Base-by-base conservation (phyloP, 1,140 invertebrate genomes). In the Phocides pigmalion region DNA sequence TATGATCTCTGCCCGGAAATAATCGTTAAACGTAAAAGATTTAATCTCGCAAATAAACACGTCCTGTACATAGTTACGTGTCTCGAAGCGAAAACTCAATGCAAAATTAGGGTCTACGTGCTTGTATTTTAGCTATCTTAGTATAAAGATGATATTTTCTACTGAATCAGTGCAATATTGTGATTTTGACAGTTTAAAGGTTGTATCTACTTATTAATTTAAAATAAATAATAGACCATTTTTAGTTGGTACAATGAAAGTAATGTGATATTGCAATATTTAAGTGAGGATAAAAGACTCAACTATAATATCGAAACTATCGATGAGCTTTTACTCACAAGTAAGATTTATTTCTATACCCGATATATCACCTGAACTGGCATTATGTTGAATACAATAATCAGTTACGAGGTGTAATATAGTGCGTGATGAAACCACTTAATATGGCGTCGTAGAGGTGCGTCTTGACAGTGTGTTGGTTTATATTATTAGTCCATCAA, bases 401-500 rank as follows among this genome's bases (percentile, higher is more conserved):
- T 49, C 16, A 15, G 46, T 50, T 50, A 56, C 17, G 17, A 46
- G 25, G 41, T 37, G 22, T 42, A 46, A 51, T 32, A 19, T 53
- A 64, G 53, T 56, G 62, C 42, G 73, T 65, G 64, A 64, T 68
- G 69, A 64, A 71, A 71, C 61, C 66, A 75, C 68, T 76, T 76
- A 69, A 77, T 70, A 74, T 70, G 67, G 70, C 68, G 66, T 65
- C 66, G 49, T 50, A 44, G 42, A 62, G 50, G 35, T 68, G 42
- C 63, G 28, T 16, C 63, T 67, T 68, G 68, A 72, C 77, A 66
- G 66, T 68, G 59, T 84, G 82, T 88, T 87, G 77, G 72, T 84
- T 86, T 87, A 79, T 90, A 86, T 84, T 87, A 90, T 88, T 87
- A 89, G 76, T 81, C 84, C 87, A 90, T 90, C 86, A 83, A 90